Evolutionary conservation across 2,888 invertebrate species (phyloP), one percentile per base, ranked within the genome.

Genomic region (Halocaridina rubra): DNA sequence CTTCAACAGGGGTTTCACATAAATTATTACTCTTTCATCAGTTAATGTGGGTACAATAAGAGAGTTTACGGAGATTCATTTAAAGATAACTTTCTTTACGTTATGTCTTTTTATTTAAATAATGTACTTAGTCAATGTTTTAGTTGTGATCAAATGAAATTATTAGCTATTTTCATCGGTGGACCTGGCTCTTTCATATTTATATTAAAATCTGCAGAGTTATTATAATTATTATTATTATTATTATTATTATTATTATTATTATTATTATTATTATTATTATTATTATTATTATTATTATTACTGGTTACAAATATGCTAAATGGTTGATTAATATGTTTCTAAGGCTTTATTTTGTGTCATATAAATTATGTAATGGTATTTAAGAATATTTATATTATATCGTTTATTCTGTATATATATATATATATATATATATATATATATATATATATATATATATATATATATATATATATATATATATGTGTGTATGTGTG

Each of bases 361-460:
- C 8, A 67, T 30, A 27, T 24, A 67, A 13, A 16, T 29, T 67
- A n/a, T 16, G 29, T 67, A 16, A 67, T 1, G 16, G 30, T 2
- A 64, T 27, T 19, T 29, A 3, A 3, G 32, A 7, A 33, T 16
- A 16, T 33, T 29, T 33, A 22, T 16, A 72, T 33, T 72, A 22
- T 39, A 32, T 19, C 3, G 0, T 33, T 39, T 8, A 3, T 33
- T 39, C 24, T 39, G 7, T 24, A 39, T 1, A 10, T 5, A 16
- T 22, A 33, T 39, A 72, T 39, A 72, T 19, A 72, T 39, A 24
- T 22, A 32, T 72, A 19, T 33, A 30, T 4, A 46, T 72, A 72
- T 72, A 72, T 72, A 72, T 72, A 72, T 72, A 72, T 72, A 72
- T 72, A 72, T 72, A 72, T 72, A 72, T 72, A 72, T 72, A 72